A percentile compares a stretch with the other conserved stretches of the same genome.
These are phyloP conservation scores for Rhea pennata DNA, from an alignment of 2,113 vertebrate species.

Conservation along the genomic window DNA sequence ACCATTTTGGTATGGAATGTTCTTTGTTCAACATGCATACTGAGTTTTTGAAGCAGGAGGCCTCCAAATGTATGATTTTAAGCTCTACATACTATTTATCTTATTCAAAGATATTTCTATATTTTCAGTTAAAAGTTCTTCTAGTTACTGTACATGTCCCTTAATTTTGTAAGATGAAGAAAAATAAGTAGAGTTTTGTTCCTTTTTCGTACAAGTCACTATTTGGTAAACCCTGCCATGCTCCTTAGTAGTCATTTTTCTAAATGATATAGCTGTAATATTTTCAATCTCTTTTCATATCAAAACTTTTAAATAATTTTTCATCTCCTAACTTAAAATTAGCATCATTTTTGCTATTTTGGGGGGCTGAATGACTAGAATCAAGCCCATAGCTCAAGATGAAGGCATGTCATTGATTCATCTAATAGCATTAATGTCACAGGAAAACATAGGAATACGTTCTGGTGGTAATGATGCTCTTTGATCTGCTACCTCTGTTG, in stretches of 20 bases:
- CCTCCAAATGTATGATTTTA: neutral
- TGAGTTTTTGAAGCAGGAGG: neutral
- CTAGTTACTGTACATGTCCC: fast-evolving
- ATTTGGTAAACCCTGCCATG: neutral
- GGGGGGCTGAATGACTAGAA: neutral
- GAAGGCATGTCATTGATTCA: neutral
- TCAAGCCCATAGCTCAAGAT: neutral
- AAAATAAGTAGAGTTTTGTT: neutral
- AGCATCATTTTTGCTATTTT: neutral
- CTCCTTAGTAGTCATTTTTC: neutral
- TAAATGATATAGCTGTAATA: neutral
- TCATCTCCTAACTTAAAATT: neutral
- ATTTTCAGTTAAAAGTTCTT: neutral
- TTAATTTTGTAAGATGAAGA: neutral
- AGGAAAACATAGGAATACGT: neutral
- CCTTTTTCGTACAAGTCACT: neutral
- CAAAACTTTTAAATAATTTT: neutral
- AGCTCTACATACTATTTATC: neutral
- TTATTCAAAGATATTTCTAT: neutral
- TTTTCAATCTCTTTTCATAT: neutral
- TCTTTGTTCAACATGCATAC: neutral
- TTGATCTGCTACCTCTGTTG: neutral
- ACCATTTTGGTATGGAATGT: neutral
- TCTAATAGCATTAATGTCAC: neutral
- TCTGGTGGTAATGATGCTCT: neutral